Conservation (phyloP, 2,797 vertebrate genomes). For the Falco cherrug region DNA sequence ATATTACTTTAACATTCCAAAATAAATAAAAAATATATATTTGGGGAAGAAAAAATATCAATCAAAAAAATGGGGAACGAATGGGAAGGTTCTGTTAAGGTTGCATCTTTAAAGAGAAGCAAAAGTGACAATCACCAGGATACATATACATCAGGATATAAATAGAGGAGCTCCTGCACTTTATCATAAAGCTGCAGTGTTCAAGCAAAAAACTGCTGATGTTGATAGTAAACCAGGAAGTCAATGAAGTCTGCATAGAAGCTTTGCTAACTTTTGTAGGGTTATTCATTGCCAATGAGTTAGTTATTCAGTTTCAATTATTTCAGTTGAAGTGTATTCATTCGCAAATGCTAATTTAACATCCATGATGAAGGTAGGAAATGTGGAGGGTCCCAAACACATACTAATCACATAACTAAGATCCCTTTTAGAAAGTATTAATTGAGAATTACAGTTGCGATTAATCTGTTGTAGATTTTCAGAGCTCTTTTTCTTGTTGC, state of each 20-base stretch:
- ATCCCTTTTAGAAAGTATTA: not conserved
- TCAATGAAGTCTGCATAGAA: not conserved
- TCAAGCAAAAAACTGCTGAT: not conserved
- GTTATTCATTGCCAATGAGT: not conserved
- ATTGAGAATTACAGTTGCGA: not conserved
- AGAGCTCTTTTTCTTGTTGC: not conserved
- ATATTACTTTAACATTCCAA: not conserved
- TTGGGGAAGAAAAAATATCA: not conserved
- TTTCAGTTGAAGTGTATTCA: not conserved
- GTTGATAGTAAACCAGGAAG: not conserved
- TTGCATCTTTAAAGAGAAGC: not conserved
- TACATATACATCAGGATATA: too few relatives aligned
- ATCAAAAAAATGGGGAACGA: not conserved
- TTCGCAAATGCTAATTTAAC: not conserved
- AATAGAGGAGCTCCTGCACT: not conserved
- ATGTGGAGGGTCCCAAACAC: not conserved
- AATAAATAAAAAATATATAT: not conserved
- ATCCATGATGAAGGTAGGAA: not conserved
- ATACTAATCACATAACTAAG: not conserved
- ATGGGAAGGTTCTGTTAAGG: not conserved
- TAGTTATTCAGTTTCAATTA: not conserved
- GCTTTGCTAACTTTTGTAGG: not conserved
- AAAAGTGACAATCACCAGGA: not conserved
- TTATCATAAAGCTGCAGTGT: not conserved
- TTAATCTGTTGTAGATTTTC: not conserved